Base-by-base conservation (phyloP, 64 coral and sea anemone genomes). In the Actinia equina region DNA sequence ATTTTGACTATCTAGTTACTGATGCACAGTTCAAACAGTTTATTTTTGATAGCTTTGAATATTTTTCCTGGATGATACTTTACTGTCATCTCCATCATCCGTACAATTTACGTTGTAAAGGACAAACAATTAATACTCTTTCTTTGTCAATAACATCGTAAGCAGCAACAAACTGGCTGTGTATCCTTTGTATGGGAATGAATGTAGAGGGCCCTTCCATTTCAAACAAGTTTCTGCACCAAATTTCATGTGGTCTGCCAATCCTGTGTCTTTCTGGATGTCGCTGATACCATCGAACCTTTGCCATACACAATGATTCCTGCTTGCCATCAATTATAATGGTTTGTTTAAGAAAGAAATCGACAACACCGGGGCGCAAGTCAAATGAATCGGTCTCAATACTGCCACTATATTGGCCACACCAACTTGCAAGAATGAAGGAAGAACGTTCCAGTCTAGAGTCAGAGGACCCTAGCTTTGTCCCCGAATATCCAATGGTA, bases 201-300 rank as follows among this genome's bases (percentile, higher is more conserved):
- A 89, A 89, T 23, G 59, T 83, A 26, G 23, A 59, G 54, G 25
- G 44, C 74, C 87, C 87, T 56, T 79, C 70, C 76, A 77, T 76
- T 59, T 88, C 52, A n/a, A 81, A 89, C 22, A 89, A 44, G 76
- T 80, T 80, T 80, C 59, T 89, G 43, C 87, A 89, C 87, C 87
- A 89, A 60, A 89, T 89, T 45, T 82, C 77, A 9, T 63, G 57
- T 22, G 53, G 77, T 84, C 57, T 30, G 55, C 87, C 87, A 85
- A 84, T 84, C 15, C 51, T 84, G 41, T 89, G 87, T 26, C 91
- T 88, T 70, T 69, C 69, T 10, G 86, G 91, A 80, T 89, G 87
- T 18, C 59, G 56, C 65, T 93, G 91, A 89, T 89, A 93, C 91
- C 91, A 93, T 57, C 91, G 52, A 51, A 93, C 91, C 71, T 87